These are phyloP conservation scores for Acanthosepion esculentum DNA, from an alignment of 2,888 invertebrate genomes.

Conservation along the genomic window DNA sequence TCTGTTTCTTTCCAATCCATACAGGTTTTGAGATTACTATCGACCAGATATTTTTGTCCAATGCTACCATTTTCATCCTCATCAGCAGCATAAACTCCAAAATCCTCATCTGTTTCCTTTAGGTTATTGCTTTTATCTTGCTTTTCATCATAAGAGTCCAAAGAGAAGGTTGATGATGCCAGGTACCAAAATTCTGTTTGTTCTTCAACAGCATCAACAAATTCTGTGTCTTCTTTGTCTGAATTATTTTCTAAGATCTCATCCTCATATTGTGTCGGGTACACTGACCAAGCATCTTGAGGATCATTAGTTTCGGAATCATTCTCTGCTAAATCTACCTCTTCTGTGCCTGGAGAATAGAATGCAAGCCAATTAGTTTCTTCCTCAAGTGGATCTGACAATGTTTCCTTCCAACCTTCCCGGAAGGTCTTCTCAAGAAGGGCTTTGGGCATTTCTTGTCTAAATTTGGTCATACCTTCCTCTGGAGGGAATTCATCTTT, in stretches of 20 bases:
- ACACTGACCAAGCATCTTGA: not conserved
- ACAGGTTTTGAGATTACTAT: not conserved
- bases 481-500: not conserved
- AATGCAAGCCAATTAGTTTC: not conserved
- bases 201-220: slow-evolving; percentile 38
- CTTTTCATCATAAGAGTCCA: not conserved
- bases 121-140: not conserved
- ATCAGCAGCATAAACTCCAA: not conserved
- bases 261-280: not conserved
- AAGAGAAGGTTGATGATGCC: not conserved
- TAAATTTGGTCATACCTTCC: not conserved
- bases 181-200: not conserved
- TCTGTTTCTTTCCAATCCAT: not conserved
- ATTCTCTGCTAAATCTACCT: not conserved
- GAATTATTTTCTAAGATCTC: not conserved
- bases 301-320: not conserved
- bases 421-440: not conserved
- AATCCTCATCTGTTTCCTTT: not conserved
- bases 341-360: not conserved
- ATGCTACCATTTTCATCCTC: not conserved
- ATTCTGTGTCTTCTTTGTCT: slow-evolving; percentile 24
- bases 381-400: not conserved
- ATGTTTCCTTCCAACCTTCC: not conserved
- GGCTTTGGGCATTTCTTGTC: not conserved
- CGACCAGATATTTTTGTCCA: not conserved